phyloP scores from a whole-genome alignment of 2,797 vertebrate genomes.

The Antrozous pallidus region DNA sequence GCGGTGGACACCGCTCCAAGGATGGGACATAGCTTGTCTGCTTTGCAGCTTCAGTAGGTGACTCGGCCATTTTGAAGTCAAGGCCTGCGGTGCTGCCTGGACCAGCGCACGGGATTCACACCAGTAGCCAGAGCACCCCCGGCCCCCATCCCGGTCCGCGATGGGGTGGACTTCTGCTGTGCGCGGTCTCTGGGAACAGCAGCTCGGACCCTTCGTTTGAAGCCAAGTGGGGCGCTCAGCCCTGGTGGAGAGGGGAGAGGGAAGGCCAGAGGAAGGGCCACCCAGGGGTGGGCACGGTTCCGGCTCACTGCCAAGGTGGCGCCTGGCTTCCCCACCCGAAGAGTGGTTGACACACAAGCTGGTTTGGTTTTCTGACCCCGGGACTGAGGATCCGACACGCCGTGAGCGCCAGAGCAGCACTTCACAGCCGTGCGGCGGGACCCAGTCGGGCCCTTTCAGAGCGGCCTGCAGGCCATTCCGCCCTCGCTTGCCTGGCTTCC shows the following conservation, averaged over 20 bases:
- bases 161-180: not conserved
- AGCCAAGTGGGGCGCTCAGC: not conserved
- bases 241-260: too few species aligned
- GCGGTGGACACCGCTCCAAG: slow-evolving; percentile 93
- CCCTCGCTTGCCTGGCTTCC: not conserved
- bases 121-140: not conserved
- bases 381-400: not conserved
- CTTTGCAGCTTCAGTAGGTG: slow-evolving; percentile 92
- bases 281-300: not conserved
- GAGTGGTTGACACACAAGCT: not conserved
- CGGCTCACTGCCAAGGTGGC: not conserved
- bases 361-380: not conserved
- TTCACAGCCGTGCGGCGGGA: too few species aligned
- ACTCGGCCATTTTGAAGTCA: slow-evolving; percentile 88
- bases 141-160: not conserved
- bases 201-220: not conserved
- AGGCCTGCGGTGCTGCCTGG: slow-evolving; percentile 39
- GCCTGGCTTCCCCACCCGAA: not conserved
- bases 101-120: not conserved
- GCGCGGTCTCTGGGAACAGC: slow-evolving; percentile 33
- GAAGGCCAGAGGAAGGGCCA: not conserved
- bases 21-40: slow-evolving; percentile 91
- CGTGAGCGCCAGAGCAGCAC: not conserved
- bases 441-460: not conserved
- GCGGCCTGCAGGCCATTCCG: not conserved